phyloP scores from a whole-genome alignment of 2,113 vertebrate genomes.

The Empidonax traillii region DNA sequence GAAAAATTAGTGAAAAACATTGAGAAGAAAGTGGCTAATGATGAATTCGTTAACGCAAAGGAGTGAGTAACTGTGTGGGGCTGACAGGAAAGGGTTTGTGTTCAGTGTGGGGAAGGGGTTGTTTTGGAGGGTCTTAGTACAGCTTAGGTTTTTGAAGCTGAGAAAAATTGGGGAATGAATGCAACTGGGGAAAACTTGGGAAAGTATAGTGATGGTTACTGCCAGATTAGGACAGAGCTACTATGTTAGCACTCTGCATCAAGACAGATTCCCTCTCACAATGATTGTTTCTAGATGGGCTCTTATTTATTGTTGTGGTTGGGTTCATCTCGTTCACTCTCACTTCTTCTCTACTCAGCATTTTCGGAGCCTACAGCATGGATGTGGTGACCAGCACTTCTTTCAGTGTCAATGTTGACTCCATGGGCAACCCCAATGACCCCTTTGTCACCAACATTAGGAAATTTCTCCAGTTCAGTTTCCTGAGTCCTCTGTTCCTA shows the following conservation, averaged over 20 bases:
- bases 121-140: neutral
- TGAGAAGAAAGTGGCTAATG: constrained; percentile 67
- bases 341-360: neutral
- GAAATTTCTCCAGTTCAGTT: constrained; percentile 72
- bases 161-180: neutral
- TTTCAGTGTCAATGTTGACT: constrained; percentile 80
- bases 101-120: neutral
- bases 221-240: neutral
- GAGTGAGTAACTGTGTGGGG: constrained; percentile 61
- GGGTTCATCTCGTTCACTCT: neutral
- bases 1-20: constrained; percentile 72
- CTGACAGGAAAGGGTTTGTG: neutral
- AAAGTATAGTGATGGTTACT: neutral
- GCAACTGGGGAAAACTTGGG: neutral
- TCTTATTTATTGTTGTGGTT: neutral
- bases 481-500: constrained; percentile 67
- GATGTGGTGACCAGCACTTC: constrained; percentile 79
- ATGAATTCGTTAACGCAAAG: constrained; percentile 36
- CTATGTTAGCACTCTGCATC: neutral
- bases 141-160: neutral
- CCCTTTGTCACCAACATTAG: constrained; percentile 78
- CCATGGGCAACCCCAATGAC: constrained; percentile 77
- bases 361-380: constrained; percentile 70
- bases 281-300: neutral
- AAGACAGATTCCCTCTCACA: neutral